Evolutionary conservation across 2,888 invertebrate genomes (phyloP).

Genomic region (Hedychridium roseum): DNA sequence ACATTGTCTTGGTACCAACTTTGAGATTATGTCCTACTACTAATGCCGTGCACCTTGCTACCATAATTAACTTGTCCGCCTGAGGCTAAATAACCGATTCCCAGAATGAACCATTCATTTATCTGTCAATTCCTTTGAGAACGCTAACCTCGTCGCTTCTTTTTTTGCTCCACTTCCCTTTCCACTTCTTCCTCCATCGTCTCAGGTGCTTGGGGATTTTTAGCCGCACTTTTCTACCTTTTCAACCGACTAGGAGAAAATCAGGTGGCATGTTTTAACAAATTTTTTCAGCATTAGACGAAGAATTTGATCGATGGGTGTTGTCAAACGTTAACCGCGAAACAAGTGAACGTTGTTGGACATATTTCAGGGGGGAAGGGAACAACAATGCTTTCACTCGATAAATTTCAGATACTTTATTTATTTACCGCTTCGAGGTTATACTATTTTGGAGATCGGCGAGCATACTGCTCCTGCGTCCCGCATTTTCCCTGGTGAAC

Average conservation of each 20-base stretch:
- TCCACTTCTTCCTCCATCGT: constrained; percentile 21
- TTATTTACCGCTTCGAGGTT: background rate
- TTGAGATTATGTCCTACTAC: constrained; percentile 24
- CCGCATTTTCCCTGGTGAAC: constrained; percentile 31
- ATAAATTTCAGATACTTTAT: background rate
- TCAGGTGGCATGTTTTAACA: too few relatives aligned
- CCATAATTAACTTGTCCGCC: constrained; percentile 38
- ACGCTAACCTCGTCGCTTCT: constrained; percentile 16
- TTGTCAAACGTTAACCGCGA: too few relatives aligned
- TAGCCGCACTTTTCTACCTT: background rate
- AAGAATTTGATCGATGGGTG: too few relatives aligned
- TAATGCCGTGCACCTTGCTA: constrained; percentile 48
- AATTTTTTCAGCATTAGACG: too few relatives aligned
- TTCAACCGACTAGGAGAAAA: too few relatives aligned
- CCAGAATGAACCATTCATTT: too few relatives aligned
- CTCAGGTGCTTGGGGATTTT: constrained; percentile 8
- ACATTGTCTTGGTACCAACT: constrained; percentile 52
- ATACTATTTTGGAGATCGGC: background rate
- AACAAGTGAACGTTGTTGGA: too few relatives aligned
- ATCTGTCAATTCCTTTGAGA: too few relatives aligned
- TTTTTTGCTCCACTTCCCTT: constrained; percentile 17
- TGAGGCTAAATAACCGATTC: constrained; percentile 6
- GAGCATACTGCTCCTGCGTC: background rate
- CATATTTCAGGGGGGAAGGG: too few relatives aligned
- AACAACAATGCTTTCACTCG: too few relatives aligned